A percentile compares a stretch with the other conserved stretches of the same genome.
phyloP scores from a whole-genome alignment of 2,113 vertebrate species.

The Petromus typicus region DNA sequence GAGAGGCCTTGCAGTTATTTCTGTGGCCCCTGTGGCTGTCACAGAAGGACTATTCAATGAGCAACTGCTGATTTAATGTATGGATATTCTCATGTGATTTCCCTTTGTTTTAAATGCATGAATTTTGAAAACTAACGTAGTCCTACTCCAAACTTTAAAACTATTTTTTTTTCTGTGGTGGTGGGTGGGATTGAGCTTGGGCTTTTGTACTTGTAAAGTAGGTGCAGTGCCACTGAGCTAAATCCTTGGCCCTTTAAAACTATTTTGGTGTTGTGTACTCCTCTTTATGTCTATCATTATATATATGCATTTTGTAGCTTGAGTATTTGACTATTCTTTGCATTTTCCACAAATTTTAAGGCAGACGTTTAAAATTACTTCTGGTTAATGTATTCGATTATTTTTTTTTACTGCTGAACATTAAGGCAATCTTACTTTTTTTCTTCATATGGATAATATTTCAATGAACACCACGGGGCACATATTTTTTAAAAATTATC shows the following conservation, averaged over 20 bases:
- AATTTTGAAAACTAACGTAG: background rate
- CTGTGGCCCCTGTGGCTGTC: background rate
- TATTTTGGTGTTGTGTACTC: background rate
- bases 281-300: background rate
- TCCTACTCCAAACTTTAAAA: background rate
- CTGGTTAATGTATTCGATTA: background rate
- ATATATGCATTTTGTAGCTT: background rate
- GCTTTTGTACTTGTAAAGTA: too few species aligned
- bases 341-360: constrained; percentile 11
- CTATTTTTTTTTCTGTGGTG: too few species aligned
- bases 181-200: too few species aligned
- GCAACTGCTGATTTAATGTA: background rate
- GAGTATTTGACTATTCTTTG: background rate
- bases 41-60: background rate
- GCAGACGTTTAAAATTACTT: background rate
- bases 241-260: too few species aligned
- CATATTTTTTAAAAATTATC: background rate
- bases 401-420: background rate
- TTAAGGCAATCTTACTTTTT: background rate
- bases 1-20: background rate
- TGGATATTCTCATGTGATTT: background rate
- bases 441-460: background rate
- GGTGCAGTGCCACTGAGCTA: too few species aligned
- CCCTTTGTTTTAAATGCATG: background rate
- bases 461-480: background rate